These are phyloP conservation scores for Oegoconia quadripuncta DNA, from an alignment of 2,888 invertebrate species.

Conservation along the genomic window DNA sequence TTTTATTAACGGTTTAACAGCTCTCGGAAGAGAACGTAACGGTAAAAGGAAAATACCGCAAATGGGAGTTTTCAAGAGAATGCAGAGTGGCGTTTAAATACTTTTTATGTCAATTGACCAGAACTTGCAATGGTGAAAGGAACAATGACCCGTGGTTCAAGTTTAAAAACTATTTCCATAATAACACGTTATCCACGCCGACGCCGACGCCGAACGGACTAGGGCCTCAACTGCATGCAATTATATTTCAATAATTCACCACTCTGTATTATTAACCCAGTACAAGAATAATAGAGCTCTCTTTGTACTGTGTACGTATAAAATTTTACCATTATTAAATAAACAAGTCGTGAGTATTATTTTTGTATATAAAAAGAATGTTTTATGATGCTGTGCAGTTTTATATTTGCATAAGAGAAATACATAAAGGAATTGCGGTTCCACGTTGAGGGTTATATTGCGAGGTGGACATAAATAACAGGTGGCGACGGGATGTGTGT, in stretches of 20 bases:
- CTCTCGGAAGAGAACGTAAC: conserved; percentile 18
- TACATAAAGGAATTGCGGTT: conserved; percentile 20
- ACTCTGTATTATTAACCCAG: conserved; percentile 32
- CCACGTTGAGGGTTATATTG: conserved; percentile 27
- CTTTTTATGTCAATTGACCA: conserved; percentile 40
- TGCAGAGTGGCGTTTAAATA: conserved; percentile 29
- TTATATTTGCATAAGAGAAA: conserved; percentile 24
- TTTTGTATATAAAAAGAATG: neutral
- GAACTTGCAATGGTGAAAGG: conserved; percentile 54
- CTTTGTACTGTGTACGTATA: neutral
- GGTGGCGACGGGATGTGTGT: conserved; percentile 25
- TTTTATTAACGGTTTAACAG: conserved; percentile 19
- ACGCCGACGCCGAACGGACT: conserved; percentile 20
- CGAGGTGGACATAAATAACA: conserved; percentile 31
- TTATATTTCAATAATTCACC: conserved; percentile 60
- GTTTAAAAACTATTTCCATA: conserved; percentile 62
- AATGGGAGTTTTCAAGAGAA: conserved; percentile 27
- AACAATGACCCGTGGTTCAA: conserved; percentile 46
- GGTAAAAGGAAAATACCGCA: conserved; percentile 27
- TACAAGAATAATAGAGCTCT: conserved; percentile 4
- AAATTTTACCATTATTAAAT: too few relatives aligned
- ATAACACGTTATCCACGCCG: conserved; percentile 48
- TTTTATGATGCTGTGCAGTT: neutral
- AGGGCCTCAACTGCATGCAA: conserved; percentile 45
- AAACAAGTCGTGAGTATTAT: neutral